Evolutionary conservation across 1,140 invertebrate genomes (phyloP).

Genomic region (Himalopsyche phryganea): DNA sequence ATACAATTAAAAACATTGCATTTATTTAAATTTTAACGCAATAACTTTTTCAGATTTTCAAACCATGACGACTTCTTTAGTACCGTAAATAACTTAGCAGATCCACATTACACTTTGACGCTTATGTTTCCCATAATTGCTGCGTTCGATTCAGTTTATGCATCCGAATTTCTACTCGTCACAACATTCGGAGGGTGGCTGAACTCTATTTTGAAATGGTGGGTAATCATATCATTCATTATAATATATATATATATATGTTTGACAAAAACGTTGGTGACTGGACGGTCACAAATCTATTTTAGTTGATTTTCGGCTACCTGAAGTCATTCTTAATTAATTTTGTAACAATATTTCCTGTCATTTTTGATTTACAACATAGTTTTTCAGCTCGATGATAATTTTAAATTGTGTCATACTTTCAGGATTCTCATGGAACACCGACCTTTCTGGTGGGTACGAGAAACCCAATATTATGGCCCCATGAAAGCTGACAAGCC

Average conservation of each 20-base stretch:
- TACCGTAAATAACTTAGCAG: constrained; percentile 14
- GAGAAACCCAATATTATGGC: constrained; percentile 26
- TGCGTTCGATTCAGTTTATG: constrained; percentile 24
- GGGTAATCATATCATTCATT: background rate
- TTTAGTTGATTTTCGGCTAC: no score
- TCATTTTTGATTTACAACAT: no score
- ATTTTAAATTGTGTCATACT: no score
- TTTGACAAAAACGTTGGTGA: no score
- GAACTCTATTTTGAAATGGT: constrained; percentile 29
- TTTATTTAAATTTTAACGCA: no score
- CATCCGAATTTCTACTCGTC: constrained; percentile 19
- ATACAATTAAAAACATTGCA: no score
- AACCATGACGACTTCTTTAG: constrained; percentile 16
- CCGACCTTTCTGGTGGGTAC: constrained; percentile 32
- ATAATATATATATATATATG: no score
- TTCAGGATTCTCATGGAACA: constrained; percentile 28
- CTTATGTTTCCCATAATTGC: constrained; percentile 20
- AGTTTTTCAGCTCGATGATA: no score
- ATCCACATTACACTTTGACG: constrained; percentile 17
- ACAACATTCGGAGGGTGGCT: constrained; percentile 20
- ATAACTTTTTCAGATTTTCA: constrained; percentile 22
- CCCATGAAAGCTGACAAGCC: constrained; percentile 12
- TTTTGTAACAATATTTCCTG: no score
- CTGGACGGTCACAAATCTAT: no score
- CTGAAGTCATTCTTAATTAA: no score